Conservation (phyloP, 2,113 vertebrate genomes). For the Gnathonemus longibarbis region DNA sequence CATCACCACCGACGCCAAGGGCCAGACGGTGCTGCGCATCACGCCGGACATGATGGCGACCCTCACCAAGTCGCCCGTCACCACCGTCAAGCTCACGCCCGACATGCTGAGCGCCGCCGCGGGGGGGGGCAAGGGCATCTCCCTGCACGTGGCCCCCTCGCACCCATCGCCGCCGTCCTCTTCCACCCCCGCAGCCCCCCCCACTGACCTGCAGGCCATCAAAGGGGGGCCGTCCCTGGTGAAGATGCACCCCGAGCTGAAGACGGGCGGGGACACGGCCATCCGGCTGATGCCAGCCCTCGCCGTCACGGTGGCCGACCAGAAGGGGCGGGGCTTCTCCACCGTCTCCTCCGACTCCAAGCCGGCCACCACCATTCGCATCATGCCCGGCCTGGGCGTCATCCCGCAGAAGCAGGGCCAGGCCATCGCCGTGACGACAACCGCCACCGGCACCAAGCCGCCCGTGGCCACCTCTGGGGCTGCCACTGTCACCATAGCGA, state of each 20-base stretch:
- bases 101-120: conserved; percentile 76
- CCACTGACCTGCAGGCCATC: conserved; percentile 51
- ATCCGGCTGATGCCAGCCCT: conserved; percentile 92
- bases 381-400: conserved; percentile 87
- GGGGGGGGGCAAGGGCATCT: conserved; percentile 76
- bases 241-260: conserved; percentile 75
- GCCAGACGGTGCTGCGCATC: conserved; percentile 91
- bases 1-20: conserved; percentile 91
- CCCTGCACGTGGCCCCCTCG: conserved; percentile 76
- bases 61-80: conserved; percentile 85
- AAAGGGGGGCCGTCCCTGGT: conserved; percentile 58
- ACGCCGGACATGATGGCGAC: conserved; percentile 99
- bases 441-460: conserved; percentile 61
- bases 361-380: conserved; percentile 79
- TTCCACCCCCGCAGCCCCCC: conserved; percentile 46
- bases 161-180: conserved; percentile 64
- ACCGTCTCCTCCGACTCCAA: conserved; percentile 73
- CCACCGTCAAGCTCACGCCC: conserved; percentile 88
- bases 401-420: conserved; percentile 84
- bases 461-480: conserved; percentile 59
- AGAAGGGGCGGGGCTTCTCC: conserved; percentile 74
- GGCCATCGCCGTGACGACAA: conserved; percentile 77
- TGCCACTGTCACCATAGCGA: conserved; percentile 71
- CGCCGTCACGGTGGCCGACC: conserved; percentile 78
- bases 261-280: conserved; percentile 64